A percentile compares a stretch with the other conserved stretches of the same genome.
Conservation (phyloP, 30 jellyfish, hydroid and myxozoan genomes). For the Morbakka virulenta region DNA sequence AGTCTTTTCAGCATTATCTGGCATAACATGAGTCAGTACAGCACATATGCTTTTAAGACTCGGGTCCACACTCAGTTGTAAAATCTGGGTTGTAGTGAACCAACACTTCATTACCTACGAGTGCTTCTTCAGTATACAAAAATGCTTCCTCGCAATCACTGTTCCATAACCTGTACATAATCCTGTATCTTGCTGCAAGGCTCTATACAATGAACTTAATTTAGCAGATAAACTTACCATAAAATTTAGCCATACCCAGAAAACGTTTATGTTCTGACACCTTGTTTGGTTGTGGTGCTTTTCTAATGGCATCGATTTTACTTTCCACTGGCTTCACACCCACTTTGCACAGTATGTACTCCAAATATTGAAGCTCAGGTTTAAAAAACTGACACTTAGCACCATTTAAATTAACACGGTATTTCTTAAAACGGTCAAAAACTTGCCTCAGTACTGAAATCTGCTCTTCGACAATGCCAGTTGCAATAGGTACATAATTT, state of each 20-base stretch:
- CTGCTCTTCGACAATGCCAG: slow-evolving; percentile 15
- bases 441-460: not conserved
- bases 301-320: slow-evolving; percentile 39
- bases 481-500: slow-evolving; percentile 13
- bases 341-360: not conserved
- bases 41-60: slow-evolving; percentile 64
- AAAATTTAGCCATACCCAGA: slow-evolving; percentile 48
- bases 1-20: not conserved
- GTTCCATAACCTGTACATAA: slow-evolving; percentile 61
- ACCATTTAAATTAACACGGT: slow-evolving; percentile 2
- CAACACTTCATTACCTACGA: slow-evolving; percentile 25
- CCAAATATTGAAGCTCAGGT: slow-evolving; percentile 16
- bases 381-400: slow-evolving; percentile 37
- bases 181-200: no score
- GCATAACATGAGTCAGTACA: slow-evolving; percentile 31
- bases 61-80: slow-evolving; percentile 31
- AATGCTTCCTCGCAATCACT: slow-evolving; percentile 19
- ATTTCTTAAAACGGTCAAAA: not conserved
- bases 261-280: slow-evolving; percentile 50
- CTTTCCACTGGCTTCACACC: slow-evolving; percentile 39
- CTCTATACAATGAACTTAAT: no score
- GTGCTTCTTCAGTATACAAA: slow-evolving; percentile 5
- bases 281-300: slow-evolving; percentile 46
- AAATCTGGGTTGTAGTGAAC: slow-evolving; percentile 34
- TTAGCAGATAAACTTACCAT: slow-evolving; percentile 5